Evolutionary conservation across 2,888 invertebrate species (phyloP).

Genomic region (Blastobasis lacticolella): DNA sequence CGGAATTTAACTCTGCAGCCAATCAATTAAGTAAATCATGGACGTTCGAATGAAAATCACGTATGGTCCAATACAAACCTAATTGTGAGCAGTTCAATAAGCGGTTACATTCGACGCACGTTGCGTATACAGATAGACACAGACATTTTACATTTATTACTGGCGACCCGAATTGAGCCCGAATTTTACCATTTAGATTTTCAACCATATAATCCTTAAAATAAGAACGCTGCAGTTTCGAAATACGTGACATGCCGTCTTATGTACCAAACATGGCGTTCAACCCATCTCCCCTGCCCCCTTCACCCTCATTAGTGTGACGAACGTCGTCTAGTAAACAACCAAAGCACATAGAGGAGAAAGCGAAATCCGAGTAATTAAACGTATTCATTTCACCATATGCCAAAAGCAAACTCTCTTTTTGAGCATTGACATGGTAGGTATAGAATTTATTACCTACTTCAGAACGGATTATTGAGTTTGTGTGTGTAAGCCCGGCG

Average conservation of each 20-base stretch:
- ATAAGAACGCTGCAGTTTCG: too few species aligned
- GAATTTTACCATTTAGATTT: too few species aligned
- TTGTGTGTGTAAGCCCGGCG: too few species aligned
- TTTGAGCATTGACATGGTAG: neutral
- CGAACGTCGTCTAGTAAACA: slow-evolving; percentile 20
- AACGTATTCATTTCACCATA: neutral
- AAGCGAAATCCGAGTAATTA: slow-evolving; percentile 19
- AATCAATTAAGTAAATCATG: too few species aligned
- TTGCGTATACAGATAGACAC: slow-evolving; percentile 7
- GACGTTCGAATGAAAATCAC: neutral
- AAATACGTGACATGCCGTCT: too few species aligned
- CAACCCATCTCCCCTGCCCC: slow-evolving; percentile 5
- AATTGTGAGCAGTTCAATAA: slow-evolving; percentile 12
- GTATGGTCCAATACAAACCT: neutral
- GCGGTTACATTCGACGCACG: slow-evolving; percentile 13
- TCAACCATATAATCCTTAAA: too few species aligned
- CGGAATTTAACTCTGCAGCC: too few species aligned
- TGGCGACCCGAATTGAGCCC: too few species aligned
- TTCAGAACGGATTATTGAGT: too few species aligned
- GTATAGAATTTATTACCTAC: neutral
- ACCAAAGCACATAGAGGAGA: slow-evolving; percentile 22
- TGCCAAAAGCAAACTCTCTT: neutral
- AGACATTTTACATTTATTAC: neutral
- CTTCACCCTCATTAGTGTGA: slow-evolving; percentile 24
- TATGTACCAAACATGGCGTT: too few species aligned